Conservation (phyloP, 1,140 invertebrate species). For the Drosophila trapezifrons region DNA sequence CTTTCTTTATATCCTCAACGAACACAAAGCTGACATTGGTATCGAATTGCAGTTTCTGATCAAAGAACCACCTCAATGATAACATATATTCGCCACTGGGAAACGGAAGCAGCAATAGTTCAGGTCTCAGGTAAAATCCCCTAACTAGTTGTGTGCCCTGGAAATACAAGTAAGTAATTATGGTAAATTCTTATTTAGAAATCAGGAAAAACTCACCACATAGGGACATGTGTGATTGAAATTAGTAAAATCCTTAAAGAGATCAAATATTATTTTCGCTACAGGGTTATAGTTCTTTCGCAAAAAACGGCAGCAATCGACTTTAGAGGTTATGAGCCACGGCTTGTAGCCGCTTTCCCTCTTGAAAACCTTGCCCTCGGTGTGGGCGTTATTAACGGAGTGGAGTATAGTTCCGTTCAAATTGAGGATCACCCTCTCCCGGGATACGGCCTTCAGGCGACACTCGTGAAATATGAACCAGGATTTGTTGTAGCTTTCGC, state of each 20-base stretch:
- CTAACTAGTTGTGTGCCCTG: constrained; percentile 4
- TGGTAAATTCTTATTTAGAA: not conserved
- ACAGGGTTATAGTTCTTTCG: no score
- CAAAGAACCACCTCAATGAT: not conserved
- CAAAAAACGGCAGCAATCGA: no score
- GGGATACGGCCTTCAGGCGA: no score
- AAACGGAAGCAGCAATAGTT: constrained; percentile 10
- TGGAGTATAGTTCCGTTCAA: not conserved
- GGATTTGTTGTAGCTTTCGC: no score
- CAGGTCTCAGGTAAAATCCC: not conserved
- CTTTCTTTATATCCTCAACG: not conserved
- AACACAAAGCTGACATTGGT: constrained; percentile 12
- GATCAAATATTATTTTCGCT: not conserved
- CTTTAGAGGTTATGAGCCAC: constrained; percentile 10
- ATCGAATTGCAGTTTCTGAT: constrained; percentile 5
- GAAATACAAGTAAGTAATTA: not conserved
- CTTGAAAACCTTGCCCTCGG: not conserved
- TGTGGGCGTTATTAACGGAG: not conserved
- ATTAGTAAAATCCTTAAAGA: not conserved
- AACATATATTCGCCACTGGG: constrained; percentile 36
- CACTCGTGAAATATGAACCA: no score
- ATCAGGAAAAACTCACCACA: not conserved
- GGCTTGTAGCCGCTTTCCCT: constrained; percentile 5
- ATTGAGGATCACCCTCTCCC: not conserved
- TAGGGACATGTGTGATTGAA: not conserved